A percentile compares a stretch with the other conserved stretches of the same genome.
Evolutionary conservation across 2,113 vertebrate genomes (phyloP).

Genomic region (Oreochromis tanganicae): DNA sequence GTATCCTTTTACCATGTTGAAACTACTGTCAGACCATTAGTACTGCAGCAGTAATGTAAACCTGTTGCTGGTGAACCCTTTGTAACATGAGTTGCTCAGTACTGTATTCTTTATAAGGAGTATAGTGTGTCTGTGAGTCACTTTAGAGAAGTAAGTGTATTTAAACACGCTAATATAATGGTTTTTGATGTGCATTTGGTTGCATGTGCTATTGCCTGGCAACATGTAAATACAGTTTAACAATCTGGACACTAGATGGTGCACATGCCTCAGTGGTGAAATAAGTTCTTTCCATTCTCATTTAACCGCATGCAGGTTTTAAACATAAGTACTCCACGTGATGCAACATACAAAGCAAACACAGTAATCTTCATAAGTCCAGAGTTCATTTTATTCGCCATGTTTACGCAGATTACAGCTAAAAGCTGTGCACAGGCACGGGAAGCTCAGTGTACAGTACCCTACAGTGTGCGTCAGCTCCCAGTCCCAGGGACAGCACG

Average conservation of each 20-base stretch:
- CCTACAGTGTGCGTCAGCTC: background rate
- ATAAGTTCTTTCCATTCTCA: background rate
- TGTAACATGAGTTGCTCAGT: constrained; percentile 19
- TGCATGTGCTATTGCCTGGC: background rate
- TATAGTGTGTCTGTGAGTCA: background rate
- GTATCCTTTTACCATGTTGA: constrained; percentile 62
- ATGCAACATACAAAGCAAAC: background rate
- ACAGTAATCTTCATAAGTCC: background rate
- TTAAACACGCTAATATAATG: background rate
- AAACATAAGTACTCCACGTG: background rate
- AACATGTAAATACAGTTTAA: background rate
- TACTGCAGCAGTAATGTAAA: constrained; percentile 50
- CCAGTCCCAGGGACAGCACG: background rate
- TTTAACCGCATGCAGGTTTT: background rate
- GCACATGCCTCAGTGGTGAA: constrained; percentile 12
- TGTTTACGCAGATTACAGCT: background rate
- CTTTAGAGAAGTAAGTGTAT: background rate
- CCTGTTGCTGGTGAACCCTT: background rate
- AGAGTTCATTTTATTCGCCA: background rate
- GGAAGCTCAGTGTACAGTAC: background rate
- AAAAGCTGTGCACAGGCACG: background rate
- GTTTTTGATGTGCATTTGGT: background rate
- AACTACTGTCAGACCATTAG: constrained; percentile 32
- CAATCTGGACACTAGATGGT: constrained; percentile 56
- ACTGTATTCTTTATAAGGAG: background rate